Conservation (phyloP, 1,140 invertebrate genomes). For the Papilio helenus region DNA sequence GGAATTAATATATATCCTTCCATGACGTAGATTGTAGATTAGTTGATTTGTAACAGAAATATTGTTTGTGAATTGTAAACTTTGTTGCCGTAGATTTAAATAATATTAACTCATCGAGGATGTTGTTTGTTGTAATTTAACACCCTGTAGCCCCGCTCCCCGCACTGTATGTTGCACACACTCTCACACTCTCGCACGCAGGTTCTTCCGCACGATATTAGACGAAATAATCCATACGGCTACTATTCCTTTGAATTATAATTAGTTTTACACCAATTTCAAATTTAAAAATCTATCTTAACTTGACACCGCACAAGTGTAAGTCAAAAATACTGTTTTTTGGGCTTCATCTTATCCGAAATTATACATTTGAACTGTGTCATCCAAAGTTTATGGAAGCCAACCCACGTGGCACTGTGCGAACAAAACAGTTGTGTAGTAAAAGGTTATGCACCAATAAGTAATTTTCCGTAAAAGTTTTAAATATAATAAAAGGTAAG, state of each 20-base stretch:
- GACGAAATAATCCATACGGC: neutral
- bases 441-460: too few species aligned
- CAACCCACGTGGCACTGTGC: too few species aligned
- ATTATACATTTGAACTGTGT: too few species aligned
- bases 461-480: neutral
- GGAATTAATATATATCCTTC: neutral
- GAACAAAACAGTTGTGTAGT: too few species aligned
- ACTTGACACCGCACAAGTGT: neutral
- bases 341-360: neutral
- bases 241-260: too few species aligned
- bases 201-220: neutral
- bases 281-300: neutral
- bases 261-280: neutral
- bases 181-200: neutral
- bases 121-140: conserved; percentile 9
- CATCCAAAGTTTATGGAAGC: too few species aligned
- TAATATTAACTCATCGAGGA: neutral
- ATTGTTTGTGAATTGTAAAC: neutral
- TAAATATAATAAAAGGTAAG: neutral
- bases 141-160: neutral
- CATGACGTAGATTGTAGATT: neutral
- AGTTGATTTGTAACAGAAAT: neutral
- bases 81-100: neutral
- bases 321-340: neutral
- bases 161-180: neutral